Evolutionary conservation across 2,888 invertebrate genomes (phyloP), one percentile per base, ranked within the genome.

Genomic region (Agonopterix subpropinquella): DNA sequence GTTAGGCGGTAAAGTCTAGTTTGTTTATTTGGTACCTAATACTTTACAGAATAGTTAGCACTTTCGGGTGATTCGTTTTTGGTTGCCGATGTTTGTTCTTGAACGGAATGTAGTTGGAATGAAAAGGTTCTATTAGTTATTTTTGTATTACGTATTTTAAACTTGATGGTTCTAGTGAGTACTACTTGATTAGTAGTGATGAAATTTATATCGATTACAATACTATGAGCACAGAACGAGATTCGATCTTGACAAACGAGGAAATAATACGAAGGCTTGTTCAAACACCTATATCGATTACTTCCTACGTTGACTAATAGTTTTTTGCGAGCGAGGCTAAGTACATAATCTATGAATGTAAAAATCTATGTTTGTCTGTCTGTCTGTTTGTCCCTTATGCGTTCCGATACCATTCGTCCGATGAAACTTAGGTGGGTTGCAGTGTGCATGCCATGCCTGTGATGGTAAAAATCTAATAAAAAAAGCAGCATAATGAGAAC

Each of bases 41-140:
- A 62, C 56, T 73, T 70, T 67, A 63, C 59, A 54, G 48, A 61
- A 59, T 62, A 59, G 62, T 77, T 77, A 77, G 58, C 73, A 70
- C 71, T 64, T 67, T 65, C 57, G 61, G 69, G 11, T 53, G 58
- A 57, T 55, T 62, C 63, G 56, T 68, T 68, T 70, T 63, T 57
- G 53, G 51, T 49, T 45, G 55, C 60, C 59, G 61, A 62, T 61
- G 60, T 64, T 67, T 71, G 61, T 36, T 9, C 36, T 58, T 57
- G 44, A 28, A 37, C 8, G 11, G 42, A 28, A 28, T 39, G n/a
- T n/a, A 39, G n/a, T 39, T 39, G 3, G 39, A 39, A 39, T 39
- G 39, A n/a, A 39, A n/a, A 10, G n/a, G n/a, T n/a, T 39, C 4
- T n/a, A 39, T 39, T 39, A 39, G 10, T 39, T 39, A 9, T n/a